phyloP scores from a whole-genome alignment of 1,140 invertebrate genomes.

The Lepidurus arcticus region DNA sequence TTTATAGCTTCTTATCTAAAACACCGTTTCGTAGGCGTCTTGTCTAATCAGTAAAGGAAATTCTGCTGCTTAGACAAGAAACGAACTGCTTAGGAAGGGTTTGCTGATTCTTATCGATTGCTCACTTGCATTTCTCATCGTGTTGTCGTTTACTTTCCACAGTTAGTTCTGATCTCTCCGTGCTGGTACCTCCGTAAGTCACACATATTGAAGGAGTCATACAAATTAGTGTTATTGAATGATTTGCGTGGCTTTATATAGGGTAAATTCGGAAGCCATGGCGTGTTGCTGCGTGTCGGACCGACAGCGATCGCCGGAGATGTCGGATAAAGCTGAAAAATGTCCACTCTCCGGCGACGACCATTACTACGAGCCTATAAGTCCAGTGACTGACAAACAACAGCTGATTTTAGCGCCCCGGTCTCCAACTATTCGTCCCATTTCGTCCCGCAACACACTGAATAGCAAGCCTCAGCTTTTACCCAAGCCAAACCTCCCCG shows the following conservation, averaged over 20 bases:
- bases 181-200: too few relatives aligned
- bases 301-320: not conserved
- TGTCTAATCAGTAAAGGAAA: not conserved
- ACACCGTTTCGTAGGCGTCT: not conserved
- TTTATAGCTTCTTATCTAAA: not conserved
- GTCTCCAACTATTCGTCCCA: not conserved
- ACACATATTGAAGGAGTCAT: too few relatives aligned
- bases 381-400: not conserved
- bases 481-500: not conserved
- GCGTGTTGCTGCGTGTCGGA: constrained; percentile 9
- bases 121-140: too few relatives aligned
- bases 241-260: not conserved
- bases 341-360: not conserved
- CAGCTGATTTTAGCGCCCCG: not conserved
- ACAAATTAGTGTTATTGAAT: too few relatives aligned
- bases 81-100: too few relatives aligned
- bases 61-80: too few relatives aligned
- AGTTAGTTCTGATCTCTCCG: too few relatives aligned
- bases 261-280: not conserved
- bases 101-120: too few relatives aligned
- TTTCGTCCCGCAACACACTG: not conserved
- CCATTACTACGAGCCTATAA: constrained; percentile 9
- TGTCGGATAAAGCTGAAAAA: not conserved
- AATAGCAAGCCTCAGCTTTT: not conserved
- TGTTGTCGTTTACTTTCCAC: too few relatives aligned